Conservation (phyloP, 2,113 vertebrate genomes). For the Cinclus mexicanus region DNA sequence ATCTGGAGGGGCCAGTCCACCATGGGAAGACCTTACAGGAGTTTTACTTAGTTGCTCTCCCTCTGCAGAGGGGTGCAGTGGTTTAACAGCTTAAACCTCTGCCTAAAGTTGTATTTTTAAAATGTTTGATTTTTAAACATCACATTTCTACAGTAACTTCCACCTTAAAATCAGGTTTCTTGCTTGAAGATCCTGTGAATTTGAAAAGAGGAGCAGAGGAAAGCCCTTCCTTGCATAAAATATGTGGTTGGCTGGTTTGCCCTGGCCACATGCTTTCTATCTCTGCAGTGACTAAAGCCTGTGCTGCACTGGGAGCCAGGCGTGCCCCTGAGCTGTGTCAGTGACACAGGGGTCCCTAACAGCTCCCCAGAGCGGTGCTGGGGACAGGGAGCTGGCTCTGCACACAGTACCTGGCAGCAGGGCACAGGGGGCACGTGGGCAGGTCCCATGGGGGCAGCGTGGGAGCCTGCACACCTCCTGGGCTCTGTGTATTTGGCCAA, state of each 20-base stretch:
- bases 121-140: not conserved
- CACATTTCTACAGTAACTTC: not conserved
- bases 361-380: not conserved
- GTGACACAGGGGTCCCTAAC: not conserved
- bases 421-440: not conserved
- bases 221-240: not conserved
- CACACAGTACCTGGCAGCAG: accelerated
- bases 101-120: not conserved
- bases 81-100: not conserved
- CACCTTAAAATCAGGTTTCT: not conserved
- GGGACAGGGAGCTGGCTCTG: not conserved
- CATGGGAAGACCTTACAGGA: not conserved
- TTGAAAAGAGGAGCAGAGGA: not conserved
- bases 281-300: not conserved
- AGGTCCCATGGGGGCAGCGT: accelerated
- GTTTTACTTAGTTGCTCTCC: not conserved
- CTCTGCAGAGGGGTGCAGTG: not conserved
- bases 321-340: not conserved
- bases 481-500: not conserved
- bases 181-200: not conserved
- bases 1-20: not conserved
- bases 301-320: accelerated
- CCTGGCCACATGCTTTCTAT: accelerated
- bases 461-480: not conserved
- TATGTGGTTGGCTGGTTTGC: not conserved